Evolutionary conservation across 2,113 vertebrate species (phyloP).

Genomic region (Pungitius pungitius): DNA sequence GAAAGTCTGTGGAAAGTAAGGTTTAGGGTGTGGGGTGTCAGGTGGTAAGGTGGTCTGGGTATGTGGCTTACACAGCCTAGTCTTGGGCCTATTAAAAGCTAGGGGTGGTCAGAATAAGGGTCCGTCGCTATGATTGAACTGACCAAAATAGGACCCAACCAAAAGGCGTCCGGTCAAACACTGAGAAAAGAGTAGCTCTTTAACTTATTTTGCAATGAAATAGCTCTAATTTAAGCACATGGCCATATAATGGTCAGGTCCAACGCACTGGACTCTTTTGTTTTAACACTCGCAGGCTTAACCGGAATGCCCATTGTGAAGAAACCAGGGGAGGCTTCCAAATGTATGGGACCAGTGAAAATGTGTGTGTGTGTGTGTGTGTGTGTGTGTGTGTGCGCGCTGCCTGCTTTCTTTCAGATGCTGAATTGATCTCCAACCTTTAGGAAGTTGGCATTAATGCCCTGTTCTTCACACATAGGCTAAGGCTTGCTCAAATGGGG

Average conservation of each 20-base stretch:
- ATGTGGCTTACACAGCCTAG: slow-evolving; percentile 54
- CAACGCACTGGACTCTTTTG: not conserved
- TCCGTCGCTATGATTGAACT: slow-evolving; percentile 66
- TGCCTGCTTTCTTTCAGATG: not conserved
- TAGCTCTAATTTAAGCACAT: slow-evolving; percentile 20
- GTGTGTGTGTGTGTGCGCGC: not conserved
- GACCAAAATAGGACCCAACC: slow-evolving; percentile 60
- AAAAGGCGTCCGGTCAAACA: slow-evolving; percentile 65
- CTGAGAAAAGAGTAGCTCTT: slow-evolving; percentile 55
- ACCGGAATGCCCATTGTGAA: slow-evolving; percentile 7
- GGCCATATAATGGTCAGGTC: slow-evolving; percentile 13
- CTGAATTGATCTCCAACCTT: slow-evolving; percentile 15
- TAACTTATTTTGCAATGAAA: slow-evolving; percentile 44
- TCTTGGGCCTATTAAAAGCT: slow-evolving; percentile 67
- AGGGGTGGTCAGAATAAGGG: slow-evolving; percentile 73
- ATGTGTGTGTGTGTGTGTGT: not conserved
- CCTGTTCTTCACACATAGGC: not conserved
- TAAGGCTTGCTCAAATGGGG: slow-evolving; percentile 3
- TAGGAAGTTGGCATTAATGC: slow-evolving; percentile 4
- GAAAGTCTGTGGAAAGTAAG: not conserved
- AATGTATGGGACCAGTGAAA: slow-evolving; percentile 2
- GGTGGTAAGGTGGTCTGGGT: slow-evolving; percentile 62
- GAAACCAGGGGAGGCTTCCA: slow-evolving; percentile 21
- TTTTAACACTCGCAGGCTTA: slow-evolving; percentile 8
- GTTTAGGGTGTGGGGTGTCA: slow-evolving; percentile 68